Percentiles rank a stretch among this genome's conserved stretches.
Evolutionary conservation across 2,113 vertebrate species (phyloP).

Genomic region (Clupea harengus): DNA sequence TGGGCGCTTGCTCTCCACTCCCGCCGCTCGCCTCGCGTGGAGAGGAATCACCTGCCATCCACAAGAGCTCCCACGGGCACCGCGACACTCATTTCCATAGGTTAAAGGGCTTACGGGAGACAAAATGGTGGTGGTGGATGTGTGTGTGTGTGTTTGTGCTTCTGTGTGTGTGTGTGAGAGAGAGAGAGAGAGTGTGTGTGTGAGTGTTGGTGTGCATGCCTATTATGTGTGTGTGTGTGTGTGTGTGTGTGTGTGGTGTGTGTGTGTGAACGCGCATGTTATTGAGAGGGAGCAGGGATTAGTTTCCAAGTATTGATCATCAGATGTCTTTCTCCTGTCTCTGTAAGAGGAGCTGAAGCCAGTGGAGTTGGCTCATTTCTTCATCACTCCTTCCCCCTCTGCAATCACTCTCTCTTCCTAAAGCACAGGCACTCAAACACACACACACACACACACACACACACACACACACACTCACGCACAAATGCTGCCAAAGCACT

Average conservation of each 20-base stretch:
- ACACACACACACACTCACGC: constrained; percentile 20
- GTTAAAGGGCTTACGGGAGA: background rate
- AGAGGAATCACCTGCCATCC: background rate
- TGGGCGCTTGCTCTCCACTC: background rate
- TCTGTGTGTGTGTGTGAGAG: background rate
- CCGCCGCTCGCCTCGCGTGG: background rate
- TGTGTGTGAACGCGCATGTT: background rate
- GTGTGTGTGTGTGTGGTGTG: background rate
- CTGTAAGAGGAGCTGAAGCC: background rate
- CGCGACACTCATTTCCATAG: background rate
- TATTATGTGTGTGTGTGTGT: background rate
- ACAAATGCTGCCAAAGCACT: background rate
- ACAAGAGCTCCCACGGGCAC: background rate
- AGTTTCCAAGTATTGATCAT: constrained; percentile 8
- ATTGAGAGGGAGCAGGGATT: background rate
- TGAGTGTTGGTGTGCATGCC: background rate
- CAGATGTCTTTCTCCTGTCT: constrained; percentile 5
- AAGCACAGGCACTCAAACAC: background rate
- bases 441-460: constrained; percentile 19
- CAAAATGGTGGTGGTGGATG: constrained; percentile 2
- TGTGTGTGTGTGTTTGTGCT: background rate
- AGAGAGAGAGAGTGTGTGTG: background rate
- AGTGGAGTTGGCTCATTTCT: background rate
- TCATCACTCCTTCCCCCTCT: background rate
- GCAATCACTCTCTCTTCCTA: background rate